These are phyloP conservation scores for Anser cygnoides DNA, from an alignment of 2,113 vertebrate species.

Conservation along the genomic window DNA sequence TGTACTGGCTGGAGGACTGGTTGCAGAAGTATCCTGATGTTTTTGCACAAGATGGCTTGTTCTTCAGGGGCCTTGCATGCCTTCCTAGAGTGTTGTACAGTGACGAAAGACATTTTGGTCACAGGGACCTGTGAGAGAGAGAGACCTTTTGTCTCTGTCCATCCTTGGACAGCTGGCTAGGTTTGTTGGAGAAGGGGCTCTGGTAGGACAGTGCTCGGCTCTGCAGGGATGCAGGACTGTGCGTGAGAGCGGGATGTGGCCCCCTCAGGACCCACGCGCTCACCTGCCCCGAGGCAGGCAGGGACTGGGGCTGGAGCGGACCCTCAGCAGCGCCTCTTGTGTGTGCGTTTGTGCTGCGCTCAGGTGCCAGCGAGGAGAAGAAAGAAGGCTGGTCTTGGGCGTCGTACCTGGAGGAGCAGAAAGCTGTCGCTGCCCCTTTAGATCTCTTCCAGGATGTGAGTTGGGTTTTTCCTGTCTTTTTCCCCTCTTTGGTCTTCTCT, in stretches of 20 bases:
- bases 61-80: background rate
- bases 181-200: background rate
- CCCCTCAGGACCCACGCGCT: background rate
- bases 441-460: constrained; percentile 95
- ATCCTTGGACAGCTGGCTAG: fast-evolving
- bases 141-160: background rate
- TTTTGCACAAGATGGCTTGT: background rate
- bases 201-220: constrained; percentile 13
- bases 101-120: background rate
- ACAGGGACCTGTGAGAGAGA: background rate
- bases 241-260: background rate
- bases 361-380: constrained; percentile 83
- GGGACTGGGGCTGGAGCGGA: background rate
- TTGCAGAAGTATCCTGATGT: background rate
- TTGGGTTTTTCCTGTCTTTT: constrained; percentile 68
- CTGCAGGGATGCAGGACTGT: background rate
- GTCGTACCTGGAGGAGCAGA: constrained; percentile 91
- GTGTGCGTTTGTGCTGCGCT: constrained; percentile 65
- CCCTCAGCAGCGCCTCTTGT: constrained; percentile 52
- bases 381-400: constrained; percentile 93
- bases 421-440: constrained; percentile 88
- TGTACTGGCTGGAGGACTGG: background rate
- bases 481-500: constrained; percentile 46
- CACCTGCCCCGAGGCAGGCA: background rate
- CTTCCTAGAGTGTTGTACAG: background rate